Evolutionary conservation across 1,140 invertebrate genomes (phyloP), one percentile per base, ranked within the genome.

Genomic region (Hypsibius dujardini): DNA sequence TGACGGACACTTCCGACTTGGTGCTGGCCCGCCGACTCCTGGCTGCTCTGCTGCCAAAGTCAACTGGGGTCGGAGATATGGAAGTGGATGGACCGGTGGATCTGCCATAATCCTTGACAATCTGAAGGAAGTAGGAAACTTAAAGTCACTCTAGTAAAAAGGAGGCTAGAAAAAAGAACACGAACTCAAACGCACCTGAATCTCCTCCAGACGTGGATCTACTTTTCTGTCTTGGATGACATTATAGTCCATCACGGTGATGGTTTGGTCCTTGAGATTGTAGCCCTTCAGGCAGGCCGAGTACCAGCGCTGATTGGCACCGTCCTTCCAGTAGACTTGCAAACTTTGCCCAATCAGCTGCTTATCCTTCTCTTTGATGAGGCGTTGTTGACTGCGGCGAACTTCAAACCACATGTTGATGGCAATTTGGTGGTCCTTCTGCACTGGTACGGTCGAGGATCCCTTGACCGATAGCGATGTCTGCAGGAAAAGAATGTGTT

Each of bases 201-300:
- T 67, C 42, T 67, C 62, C 62, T 67, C 12, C 62, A 67, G 62
- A 67, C 62, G 62, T 3, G 62, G 62, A 67, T 67, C 62, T 3
- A 67, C 62, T 67, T 67, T 67, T 7, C 62, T 12, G 45, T 67
- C 62, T 42, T 67, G 42, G 42, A 67, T 15, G 12, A 45, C 62
- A 12, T 67, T 67, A 42, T 67, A 12, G 62, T 67, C 62, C 62
- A 67, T 67, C 12, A 67, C 62, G 62, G 42, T 45, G 62, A 67
- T 42, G 12, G 62, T 67, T 12, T 45, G 12, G 62, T 67, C 62
- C 42, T 12, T 67, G 62, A 15, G 12, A 45, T 67, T 67, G 62
- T 15, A 67, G 62, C 42, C 42, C 62, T 67, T 67, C 42, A 67
- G 45, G 45, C 62, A 67, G 3, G 12, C 62, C 12, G 62, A 7